Conservation (phyloP, 2,113 vertebrate genomes). For the Rattus rattus region DNA sequence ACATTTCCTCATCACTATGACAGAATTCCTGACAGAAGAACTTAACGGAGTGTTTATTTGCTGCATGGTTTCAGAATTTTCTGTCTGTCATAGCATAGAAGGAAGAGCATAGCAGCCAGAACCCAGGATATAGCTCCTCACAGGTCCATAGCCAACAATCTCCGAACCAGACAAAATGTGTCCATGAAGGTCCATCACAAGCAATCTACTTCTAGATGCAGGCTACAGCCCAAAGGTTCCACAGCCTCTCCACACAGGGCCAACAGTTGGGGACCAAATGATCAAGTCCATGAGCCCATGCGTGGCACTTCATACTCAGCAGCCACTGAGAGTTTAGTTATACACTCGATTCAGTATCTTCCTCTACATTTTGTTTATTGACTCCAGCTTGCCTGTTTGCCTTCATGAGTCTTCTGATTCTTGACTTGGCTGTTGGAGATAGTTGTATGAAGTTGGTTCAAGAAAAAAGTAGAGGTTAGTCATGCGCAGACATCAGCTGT, state of each 20-base stretch:
- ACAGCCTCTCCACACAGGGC: not conserved
- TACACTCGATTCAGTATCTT: not conserved
- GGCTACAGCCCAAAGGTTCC: not conserved
- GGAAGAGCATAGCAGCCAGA: too few species aligned
- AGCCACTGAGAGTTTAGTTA: not conserved
- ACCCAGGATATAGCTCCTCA: too few species aligned
- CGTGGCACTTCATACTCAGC: too few species aligned
- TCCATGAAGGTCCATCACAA: too few species aligned
- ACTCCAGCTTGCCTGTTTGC: not conserved
- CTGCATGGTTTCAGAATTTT: not conserved
- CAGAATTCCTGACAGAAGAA: not conserved
- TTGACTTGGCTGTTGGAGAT: not conserved
- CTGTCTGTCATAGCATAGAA: too few species aligned
- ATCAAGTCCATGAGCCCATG: too few species aligned
- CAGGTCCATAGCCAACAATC: too few species aligned
- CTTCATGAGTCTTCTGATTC: not conserved
- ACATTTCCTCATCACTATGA: not conserved
- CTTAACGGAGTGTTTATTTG: not conserved
- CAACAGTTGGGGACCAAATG: not conserved
- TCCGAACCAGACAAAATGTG: not conserved
- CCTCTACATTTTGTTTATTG: not conserved
- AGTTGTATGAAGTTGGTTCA: not conserved
- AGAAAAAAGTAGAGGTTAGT: not conserved
- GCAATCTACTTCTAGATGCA: not conserved
- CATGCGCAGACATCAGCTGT: accelerated